Evolutionary conservation across 1,140 invertebrate genomes (phyloP).

Genomic region (Rhizoglyphus robini): DNA sequence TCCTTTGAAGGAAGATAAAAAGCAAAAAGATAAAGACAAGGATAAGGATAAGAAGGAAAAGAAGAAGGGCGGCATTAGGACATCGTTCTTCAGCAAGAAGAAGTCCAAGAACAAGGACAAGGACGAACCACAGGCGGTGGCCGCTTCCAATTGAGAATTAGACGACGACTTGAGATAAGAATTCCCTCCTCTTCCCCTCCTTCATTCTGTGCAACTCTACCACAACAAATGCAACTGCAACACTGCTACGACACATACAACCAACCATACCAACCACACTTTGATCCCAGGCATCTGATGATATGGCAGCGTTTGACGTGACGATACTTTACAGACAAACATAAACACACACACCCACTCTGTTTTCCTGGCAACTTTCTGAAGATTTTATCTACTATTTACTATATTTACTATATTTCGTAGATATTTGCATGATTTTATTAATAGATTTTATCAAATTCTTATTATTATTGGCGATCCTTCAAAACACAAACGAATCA

Average conservation of each 20-base stretch:
- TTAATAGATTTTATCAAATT: no score
- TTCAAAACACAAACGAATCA: background rate
- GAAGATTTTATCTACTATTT: background rate
- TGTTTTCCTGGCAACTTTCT: background rate
- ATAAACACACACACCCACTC: background rate
- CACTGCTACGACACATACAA: background rate
- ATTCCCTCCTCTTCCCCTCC: background rate
- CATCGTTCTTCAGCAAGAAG: conserved; percentile 12
- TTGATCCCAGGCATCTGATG: background rate
- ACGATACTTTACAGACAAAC: background rate
- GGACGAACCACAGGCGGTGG: conserved; percentile 7
- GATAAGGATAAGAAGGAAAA: conserved; percentile 6
- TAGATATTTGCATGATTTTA: background rate
- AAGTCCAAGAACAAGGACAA: conserved; percentile 4
- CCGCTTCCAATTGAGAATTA: background rate
- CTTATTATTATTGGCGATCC: background rate
- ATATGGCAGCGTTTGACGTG: background rate
- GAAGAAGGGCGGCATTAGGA: conserved; percentile 6
- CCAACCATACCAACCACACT: background rate
- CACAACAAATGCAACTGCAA: background rate
- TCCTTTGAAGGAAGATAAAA: conserved; percentile 1
- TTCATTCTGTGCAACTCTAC: background rate
- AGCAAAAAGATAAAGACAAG: conserved; percentile 2
- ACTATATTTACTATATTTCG: background rate
- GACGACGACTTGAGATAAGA: background rate